phyloP scores from a whole-genome alignment of 2,113 vertebrate genomes.

The Lepus europaeus region DNA sequence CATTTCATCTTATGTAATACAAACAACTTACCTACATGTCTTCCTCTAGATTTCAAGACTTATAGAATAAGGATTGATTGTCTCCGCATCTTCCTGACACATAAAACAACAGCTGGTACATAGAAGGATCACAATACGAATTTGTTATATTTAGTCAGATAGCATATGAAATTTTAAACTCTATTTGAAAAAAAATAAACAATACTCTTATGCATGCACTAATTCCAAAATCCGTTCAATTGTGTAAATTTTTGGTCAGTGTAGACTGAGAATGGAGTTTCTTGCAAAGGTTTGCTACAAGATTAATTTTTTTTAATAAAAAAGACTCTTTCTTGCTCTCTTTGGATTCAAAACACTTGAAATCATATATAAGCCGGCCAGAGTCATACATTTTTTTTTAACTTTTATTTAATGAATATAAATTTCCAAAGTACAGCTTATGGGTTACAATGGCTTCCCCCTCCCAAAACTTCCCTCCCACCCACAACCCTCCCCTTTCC shows the following conservation, averaged over 20 bases:
- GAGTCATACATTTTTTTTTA: no score
- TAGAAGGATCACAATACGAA: neutral
- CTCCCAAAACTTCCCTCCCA: no score
- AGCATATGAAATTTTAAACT: conserved; percentile 19
- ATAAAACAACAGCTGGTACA: neutral
- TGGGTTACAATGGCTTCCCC: no score
- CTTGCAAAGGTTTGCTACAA: neutral
- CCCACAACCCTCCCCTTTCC: no score
- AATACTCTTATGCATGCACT: neutral
- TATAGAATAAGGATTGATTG: neutral
- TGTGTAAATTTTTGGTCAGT: conserved; percentile 45
- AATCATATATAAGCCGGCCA: conserved; percentile 39
- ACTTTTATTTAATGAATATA: no score
- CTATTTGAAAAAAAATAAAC: conserved; percentile 1
- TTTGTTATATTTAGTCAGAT: conserved; percentile 23
- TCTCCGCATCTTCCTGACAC: neutral
- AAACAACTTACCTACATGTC: neutral
- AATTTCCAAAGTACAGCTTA: no score
- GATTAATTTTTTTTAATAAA: conserved; percentile 52
- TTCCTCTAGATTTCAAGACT: neutral
- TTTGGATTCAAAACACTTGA: conserved; percentile 23
- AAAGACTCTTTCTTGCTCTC: neutral
- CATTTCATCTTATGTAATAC: neutral
- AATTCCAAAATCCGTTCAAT: conserved; percentile 11
- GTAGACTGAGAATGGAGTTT: conserved; percentile 49